These are phyloP conservation scores for Caenorhabditis briggsae DNA, from an alignment of 1,140 invertebrate genomes.

Conservation along the genomic window DNA sequence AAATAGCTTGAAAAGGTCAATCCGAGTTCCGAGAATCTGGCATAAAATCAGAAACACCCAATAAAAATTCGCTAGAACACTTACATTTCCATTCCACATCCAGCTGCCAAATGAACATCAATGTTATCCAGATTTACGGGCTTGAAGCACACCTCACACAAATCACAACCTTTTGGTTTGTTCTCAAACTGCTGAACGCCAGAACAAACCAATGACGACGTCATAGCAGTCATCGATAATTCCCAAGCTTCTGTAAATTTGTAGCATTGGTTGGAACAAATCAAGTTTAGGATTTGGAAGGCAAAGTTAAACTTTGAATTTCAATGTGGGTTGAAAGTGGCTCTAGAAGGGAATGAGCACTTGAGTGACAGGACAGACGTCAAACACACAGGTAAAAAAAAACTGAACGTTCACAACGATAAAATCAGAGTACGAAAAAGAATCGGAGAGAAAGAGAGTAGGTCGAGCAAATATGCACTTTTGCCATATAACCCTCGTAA, in stretches of 20 bases:
- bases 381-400: background rate
- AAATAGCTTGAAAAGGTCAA: no score
- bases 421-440: conserved; percentile 14
- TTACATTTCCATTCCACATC: conserved; percentile 29
- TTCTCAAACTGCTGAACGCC: background rate
- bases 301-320: no score
- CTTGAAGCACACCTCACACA: conserved; percentile 34
- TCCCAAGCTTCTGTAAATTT: no score
- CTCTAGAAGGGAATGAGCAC: background rate
- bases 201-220: no score
- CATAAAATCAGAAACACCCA: background rate
- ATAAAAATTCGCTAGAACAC: background rate
- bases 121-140: conserved; percentile 18
- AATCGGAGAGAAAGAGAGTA: background rate
- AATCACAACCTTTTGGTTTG: background rate
- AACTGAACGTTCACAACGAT: background rate
- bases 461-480: conserved; percentile 38
- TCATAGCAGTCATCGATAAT: no score
- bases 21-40: no score
- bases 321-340: no score
- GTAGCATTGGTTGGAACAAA: no score
- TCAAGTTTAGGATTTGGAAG: no score
- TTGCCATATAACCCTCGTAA: background rate
- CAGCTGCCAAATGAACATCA: conserved; percentile 30
- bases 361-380: background rate